These are phyloP conservation scores for Bolborhynchus lineola DNA, from an alignment of 2,113 vertebrate genomes.

Conservation along the genomic window DNA sequence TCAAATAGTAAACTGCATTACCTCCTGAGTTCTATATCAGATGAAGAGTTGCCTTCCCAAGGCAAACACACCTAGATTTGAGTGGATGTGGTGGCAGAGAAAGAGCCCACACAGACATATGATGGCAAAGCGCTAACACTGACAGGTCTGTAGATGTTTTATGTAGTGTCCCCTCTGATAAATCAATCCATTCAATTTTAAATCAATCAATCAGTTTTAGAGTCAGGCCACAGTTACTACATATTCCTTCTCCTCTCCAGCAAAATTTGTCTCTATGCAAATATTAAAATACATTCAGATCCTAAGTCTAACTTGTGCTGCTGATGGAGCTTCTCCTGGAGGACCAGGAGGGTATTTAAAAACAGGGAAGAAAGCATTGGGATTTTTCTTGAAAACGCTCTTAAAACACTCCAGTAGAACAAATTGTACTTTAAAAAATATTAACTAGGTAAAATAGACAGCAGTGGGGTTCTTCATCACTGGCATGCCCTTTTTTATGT, in stretches of 20 bases:
- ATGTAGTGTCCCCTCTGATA: neutral
- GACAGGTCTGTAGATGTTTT: neutral
- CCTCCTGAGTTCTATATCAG: neutral
- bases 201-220: neutral
- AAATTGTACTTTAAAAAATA: neutral
- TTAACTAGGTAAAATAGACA: neutral
- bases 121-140: neutral
- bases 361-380: neutral
- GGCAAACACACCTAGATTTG: neutral
- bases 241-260: neutral
- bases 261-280: neutral
- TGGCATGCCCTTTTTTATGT: neutral
- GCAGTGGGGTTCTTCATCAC: neutral
- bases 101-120: neutral
- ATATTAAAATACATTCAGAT: neutral
- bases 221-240: neutral
- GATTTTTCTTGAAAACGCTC: neutral
- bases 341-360: neutral
- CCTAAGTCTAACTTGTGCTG: neutral
- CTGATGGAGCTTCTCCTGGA: neutral
- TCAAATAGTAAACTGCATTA: neutral
- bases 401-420: neutral
- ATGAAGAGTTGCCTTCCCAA: neutral
- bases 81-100: neutral
- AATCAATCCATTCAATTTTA: neutral